Percentiles rank a stretch among this genome's conserved stretches.
Evolutionary conservation across 2,888 invertebrate genomes (phyloP).

Genomic region (Xanthia icteritia): DNA sequence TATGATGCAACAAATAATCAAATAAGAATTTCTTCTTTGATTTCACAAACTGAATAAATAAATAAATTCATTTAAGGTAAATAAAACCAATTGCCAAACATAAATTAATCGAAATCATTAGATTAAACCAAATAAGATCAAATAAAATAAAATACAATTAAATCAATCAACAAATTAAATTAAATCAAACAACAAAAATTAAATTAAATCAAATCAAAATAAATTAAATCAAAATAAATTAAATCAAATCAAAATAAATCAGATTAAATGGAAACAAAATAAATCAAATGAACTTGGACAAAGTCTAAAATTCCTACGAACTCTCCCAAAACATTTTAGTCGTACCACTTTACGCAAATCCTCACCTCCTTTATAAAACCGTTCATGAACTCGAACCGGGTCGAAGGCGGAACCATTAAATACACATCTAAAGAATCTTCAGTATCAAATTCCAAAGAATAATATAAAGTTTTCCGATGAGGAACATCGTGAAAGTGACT

Average conservation of each 20-base stretch:
- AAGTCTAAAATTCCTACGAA: slow-evolving; percentile 20
- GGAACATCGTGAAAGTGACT: slow-evolving; percentile 66
- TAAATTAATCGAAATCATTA: no score
- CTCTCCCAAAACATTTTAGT: slow-evolving; percentile 31
- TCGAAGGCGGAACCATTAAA: slow-evolving; percentile 53
- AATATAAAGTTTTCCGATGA: slow-evolving; percentile 69
- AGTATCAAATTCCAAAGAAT: slow-evolving; percentile 72
- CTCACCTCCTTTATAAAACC: slow-evolving; percentile 42
- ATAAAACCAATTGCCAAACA: no score
- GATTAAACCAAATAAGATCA: no score
- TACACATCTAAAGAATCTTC: slow-evolving; percentile 67
- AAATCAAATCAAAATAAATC: no score
- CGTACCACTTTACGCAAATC: slow-evolving; percentile 41
- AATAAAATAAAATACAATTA: no score
- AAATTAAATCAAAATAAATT: no score
- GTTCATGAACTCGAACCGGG: slow-evolving; percentile 49
- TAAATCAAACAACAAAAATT: no score
- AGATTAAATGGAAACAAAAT: no score
- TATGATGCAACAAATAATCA: not conserved
- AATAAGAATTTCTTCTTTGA: not conserved
- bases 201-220: no score
- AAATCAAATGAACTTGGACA: no score
- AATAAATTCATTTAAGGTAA: no score
- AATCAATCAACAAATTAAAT: no score
- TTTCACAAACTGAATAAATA: slow-evolving; percentile 2